Conservation (phyloP, 35 echinoderm and acorn worm genomes). For the Anneissia japonica region DNA sequence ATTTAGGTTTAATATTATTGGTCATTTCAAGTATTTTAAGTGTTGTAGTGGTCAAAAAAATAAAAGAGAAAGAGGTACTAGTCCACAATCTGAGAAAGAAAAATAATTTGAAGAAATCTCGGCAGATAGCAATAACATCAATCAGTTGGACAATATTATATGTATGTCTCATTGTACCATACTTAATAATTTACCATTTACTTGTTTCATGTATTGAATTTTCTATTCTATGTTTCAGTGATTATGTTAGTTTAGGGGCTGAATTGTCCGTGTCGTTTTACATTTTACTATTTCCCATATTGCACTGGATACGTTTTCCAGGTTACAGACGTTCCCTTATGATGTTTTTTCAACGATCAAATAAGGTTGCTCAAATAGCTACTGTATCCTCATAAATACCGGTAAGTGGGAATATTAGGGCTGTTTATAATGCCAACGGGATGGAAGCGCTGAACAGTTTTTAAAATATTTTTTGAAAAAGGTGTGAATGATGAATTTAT, state of each 20-base stretch:
- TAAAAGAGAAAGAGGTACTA: neutral
- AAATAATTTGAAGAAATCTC: neutral
- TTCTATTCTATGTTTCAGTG: neutral
- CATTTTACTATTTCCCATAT: neutral
- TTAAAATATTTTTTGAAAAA: too few species aligned
- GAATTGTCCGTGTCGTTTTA: neutral
- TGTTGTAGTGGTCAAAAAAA: neutral
- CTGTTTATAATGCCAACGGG: too few species aligned
- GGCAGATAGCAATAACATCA: neutral
- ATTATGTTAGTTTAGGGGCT: neutral
- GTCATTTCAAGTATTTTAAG: neutral
- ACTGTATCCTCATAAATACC: too few species aligned
- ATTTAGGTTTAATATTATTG: neutral
- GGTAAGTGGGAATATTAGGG: too few species aligned
- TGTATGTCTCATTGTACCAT: neutral
- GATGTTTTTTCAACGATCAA: neutral
- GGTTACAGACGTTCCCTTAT: neutral
- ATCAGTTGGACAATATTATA: neutral
- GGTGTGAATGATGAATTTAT: too few species aligned
- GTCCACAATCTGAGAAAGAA: neutral
- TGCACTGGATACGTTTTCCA: neutral
- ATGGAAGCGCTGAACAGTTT: too few species aligned
- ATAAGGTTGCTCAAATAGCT: neutral
- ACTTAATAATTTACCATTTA: neutral
- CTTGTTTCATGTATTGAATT: neutral